These are phyloP conservation scores for Machaerirhynchus nigripectus DNA, from an alignment of 2,113 vertebrate genomes.

Conservation along the genomic window DNA sequence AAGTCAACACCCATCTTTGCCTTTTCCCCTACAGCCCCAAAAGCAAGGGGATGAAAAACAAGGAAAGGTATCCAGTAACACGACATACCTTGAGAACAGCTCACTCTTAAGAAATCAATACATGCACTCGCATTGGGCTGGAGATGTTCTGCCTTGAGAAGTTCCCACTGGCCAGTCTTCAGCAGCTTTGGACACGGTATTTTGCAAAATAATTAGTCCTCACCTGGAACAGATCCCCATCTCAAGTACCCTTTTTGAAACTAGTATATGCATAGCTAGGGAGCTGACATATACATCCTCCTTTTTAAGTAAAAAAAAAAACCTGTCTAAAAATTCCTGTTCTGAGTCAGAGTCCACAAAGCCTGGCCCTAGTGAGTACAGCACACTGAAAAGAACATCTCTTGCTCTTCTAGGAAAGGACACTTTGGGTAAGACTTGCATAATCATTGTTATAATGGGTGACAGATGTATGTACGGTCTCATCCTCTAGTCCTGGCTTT, in stretches of 20 bases:
- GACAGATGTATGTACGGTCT: not conserved
- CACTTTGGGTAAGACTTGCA: not conserved
- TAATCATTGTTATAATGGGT: not conserved
- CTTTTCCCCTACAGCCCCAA: not conserved
- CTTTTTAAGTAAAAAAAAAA: not conserved
- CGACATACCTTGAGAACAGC: not conserved
- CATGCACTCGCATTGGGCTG: fast-evolving
- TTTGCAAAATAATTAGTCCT: not conserved
- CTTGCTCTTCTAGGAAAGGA: not conserved
- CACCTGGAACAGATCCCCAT: not conserved
- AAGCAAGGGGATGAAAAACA: not conserved
- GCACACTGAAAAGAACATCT: not conserved
- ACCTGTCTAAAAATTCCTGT: not conserved
- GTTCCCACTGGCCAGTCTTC: not conserved
- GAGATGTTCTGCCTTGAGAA: not conserved
- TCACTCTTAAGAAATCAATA: not conserved
- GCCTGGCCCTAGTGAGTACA: not conserved
- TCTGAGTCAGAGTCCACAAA: not conserved
- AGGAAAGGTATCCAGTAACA: not conserved
- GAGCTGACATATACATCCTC: not conserved
- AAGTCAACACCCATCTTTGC: not conserved
- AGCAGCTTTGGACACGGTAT: not conserved
- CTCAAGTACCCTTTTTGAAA: not conserved
- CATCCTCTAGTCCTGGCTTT: not conserved
- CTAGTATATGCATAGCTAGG: not conserved